Evolutionary conservation across 2,113 vertebrate genomes (phyloP).

Genomic region (Piprites chloris): DNA sequence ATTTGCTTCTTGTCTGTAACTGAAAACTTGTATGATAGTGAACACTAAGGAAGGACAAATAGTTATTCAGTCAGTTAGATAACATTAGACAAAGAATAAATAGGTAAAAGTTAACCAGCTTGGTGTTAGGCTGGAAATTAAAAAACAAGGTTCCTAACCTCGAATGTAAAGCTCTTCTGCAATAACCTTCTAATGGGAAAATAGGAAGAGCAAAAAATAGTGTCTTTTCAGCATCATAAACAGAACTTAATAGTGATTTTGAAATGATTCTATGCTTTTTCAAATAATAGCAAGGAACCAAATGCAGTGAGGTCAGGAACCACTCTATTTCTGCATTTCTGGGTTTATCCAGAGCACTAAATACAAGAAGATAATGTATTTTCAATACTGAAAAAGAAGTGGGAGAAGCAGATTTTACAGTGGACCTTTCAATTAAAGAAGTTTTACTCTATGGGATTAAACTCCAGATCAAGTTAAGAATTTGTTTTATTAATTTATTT

Average conservation of each 20-base stretch:
- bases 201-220: background rate
- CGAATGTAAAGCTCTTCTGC: background rate
- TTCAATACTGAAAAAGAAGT: background rate
- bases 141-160: accelerated
- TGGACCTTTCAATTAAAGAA: background rate
- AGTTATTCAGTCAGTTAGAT: background rate
- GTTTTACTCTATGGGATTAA: background rate
- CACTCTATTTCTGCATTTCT: background rate
- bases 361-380: background rate
- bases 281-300: background rate
- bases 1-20: background rate
- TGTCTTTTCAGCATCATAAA: background rate
- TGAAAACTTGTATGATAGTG: background rate
- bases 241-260: background rate
- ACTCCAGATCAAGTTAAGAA: background rate
- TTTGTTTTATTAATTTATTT: background rate
- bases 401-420: background rate
- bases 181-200: background rate
- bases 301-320: background rate
- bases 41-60: background rate
- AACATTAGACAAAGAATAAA: background rate
- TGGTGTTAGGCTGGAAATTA: background rate
- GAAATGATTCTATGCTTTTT: background rate
- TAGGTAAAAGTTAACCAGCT: background rate
- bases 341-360: background rate